phyloP scores from a whole-genome alignment of 2,888 invertebrate species.

The Craniophora ligustri region DNA sequence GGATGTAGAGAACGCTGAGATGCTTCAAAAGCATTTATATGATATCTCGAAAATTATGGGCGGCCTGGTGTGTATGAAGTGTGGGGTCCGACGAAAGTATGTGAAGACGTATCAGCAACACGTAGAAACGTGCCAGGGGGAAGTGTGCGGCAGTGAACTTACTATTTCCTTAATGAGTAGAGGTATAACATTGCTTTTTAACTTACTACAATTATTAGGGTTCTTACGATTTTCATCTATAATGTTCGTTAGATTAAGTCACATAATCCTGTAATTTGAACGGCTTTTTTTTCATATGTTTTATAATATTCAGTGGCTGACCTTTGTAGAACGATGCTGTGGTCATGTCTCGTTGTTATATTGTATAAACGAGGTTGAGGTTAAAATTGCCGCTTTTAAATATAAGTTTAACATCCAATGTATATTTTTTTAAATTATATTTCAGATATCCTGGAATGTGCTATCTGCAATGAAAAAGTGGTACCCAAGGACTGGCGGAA shows the following conservation, averaged over 20 bases:
- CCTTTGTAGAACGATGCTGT: too few species aligned
- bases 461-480: conserved; percentile 77
- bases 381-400: too few species aligned
- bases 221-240: too few species aligned
- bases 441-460: conserved; percentile 50
- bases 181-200: conserved; percentile 11
- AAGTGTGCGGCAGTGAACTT: not conserved
- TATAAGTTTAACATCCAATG: too few species aligned
- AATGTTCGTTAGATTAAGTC: too few species aligned
- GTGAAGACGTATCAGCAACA: conserved; percentile 46
- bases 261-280: not conserved
- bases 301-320: too few species aligned
- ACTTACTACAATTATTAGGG: too few species aligned
- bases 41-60: conserved; percentile 39
- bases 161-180: conserved; percentile 5
- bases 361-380: too few species aligned
- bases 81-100: conserved; percentile 55
- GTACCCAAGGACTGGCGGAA: conserved; percentile 72
- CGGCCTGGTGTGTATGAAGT: conserved; percentile 49
- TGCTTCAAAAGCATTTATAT: conserved; percentile 38
- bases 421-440: too few species aligned
- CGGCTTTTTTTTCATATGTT: not conserved
- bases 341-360: too few species aligned
- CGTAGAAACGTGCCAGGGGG: conserved; percentile 24
- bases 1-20: conserved; percentile 25